A percentile compares a stretch with the other conserved stretches of the same genome.
Evolutionary conservation across 2,888 invertebrate genomes (phyloP).

Genomic region (Drosophila percnosoma): DNA sequence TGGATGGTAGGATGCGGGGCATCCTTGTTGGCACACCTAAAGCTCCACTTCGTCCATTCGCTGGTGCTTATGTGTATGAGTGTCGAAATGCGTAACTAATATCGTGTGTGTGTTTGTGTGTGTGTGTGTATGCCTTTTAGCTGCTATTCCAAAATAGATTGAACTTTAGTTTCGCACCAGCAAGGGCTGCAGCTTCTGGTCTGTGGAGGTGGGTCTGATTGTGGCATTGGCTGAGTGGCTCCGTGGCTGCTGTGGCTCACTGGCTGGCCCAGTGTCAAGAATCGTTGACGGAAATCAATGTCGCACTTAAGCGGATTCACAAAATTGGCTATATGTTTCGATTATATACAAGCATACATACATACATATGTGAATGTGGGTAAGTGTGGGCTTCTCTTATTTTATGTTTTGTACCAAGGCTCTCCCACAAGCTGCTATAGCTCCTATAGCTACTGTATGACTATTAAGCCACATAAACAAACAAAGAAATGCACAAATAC

Average conservation of each 20-base stretch:
- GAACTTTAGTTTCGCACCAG: slow-evolving; percentile 44
- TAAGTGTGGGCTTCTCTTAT: slow-evolving; percentile 8
- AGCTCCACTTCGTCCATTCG: slow-evolving; percentile 23
- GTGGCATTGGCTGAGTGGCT: slow-evolving; percentile 9
- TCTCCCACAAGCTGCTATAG: slow-evolving; percentile 8
- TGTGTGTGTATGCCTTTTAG: slow-evolving; percentile 36
- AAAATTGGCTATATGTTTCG: slow-evolving; percentile 77
- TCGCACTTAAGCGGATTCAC: slow-evolving; percentile 79
- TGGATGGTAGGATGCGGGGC: slow-evolving; percentile 32
- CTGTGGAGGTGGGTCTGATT: not conserved
- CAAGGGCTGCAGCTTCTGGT: not conserved
- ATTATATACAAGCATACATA: not conserved
- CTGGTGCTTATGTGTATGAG: not conserved
- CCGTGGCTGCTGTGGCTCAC: slow-evolving; percentile 13
- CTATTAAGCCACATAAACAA: slow-evolving; percentile 67
- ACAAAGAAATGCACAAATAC: slow-evolving; percentile 38
- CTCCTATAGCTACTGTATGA: slow-evolving; percentile 10
- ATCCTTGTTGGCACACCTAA: slow-evolving; percentile 50
- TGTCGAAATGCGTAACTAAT: slow-evolving; percentile 23
- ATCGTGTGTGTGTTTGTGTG: slow-evolving; percentile 5
- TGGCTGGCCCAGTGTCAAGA: slow-evolving; percentile 68
- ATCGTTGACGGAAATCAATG: slow-evolving; percentile 78
- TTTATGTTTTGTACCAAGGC: slow-evolving; percentile 15
- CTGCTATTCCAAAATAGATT: slow-evolving; percentile 60
- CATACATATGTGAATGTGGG: not conserved